A percentile compares a stretch with the other conserved stretches of the same genome.
These are phyloP conservation scores for Pteria penguin DNA, from an alignment of 2,888 invertebrate species.

Conservation along the genomic window DNA sequence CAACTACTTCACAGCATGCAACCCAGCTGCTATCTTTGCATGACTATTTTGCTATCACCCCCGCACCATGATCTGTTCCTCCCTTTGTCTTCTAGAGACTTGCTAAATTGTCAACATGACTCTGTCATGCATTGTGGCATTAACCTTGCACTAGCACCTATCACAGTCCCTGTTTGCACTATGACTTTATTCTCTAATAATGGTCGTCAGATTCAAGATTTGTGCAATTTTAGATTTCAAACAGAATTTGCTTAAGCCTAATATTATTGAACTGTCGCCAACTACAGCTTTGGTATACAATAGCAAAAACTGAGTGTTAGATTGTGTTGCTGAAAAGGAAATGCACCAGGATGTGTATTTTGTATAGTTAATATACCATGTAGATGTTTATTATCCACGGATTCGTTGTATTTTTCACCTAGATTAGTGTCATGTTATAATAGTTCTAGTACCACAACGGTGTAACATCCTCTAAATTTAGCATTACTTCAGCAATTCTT, in stretches of 20 bases:
- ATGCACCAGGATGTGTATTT: conserved; percentile 29
- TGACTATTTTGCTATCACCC: conserved; percentile 33
- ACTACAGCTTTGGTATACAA: background rate
- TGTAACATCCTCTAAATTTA: conserved; percentile 13
- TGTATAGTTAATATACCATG: conserved; percentile 31
- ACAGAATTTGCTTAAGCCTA: background rate
- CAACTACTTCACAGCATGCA: conserved; percentile 38
- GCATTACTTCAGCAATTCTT: conserved; percentile 30
- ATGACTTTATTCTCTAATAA: background rate
- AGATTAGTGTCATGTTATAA: conserved; percentile 14
- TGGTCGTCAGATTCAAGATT: background rate
- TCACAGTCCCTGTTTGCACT: background rate
- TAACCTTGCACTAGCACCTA: background rate
- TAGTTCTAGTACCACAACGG: background rate
- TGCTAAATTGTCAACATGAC: conserved; percentile 2
- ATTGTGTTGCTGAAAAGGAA: conserved; percentile 12
- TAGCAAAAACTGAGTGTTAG: background rate
- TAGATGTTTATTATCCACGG: conserved; percentile 12
- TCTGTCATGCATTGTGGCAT: background rate
- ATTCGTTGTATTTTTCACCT: background rate
- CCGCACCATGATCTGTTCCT: conserved; percentile 17
- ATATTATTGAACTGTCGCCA: background rate
- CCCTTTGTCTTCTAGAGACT: background rate
- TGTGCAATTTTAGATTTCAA: conserved; percentile 27
- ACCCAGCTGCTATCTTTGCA: conserved; percentile 43